Percentiles rank a stretch among this genome's conserved stretches.
Evolutionary conservation across 2,888 invertebrate species (phyloP).

Genomic region (Agriopis aurantiaria): DNA sequence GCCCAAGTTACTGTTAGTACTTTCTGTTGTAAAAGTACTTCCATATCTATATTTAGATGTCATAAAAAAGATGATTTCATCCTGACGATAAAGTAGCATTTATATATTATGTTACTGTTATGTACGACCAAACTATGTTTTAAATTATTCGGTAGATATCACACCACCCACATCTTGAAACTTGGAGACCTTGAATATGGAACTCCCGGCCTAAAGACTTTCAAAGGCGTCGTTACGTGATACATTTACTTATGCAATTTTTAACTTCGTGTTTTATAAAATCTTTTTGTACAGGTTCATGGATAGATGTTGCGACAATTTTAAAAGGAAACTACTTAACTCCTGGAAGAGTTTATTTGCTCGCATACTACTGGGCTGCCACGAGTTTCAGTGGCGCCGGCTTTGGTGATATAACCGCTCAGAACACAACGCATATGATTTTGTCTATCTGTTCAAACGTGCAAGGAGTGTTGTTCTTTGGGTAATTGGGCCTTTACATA

Average conservation of each 20-base stretch:
- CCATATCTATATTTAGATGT: not conserved
- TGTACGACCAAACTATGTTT: not conserved
- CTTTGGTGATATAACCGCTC: constrained; percentile 80
- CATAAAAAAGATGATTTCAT: too few relatives aligned
- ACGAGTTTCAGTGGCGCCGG: constrained; percentile 80
- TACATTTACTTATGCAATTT: not conserved
- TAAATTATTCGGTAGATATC: not conserved
- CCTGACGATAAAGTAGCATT: too few relatives aligned
- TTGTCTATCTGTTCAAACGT: constrained; percentile 74
- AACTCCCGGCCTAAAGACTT: not conserved
- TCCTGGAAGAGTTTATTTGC: constrained; percentile 71
- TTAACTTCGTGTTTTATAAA: not conserved
- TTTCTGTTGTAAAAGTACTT: too few relatives aligned
- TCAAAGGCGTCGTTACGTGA: not conserved
- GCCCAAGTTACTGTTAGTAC: too few relatives aligned
- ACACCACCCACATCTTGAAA: constrained; percentile 12
- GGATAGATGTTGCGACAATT: constrained; percentile 71
- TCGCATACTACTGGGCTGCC: constrained; percentile 82
- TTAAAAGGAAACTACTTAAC: constrained; percentile 60
- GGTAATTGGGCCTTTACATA: constrained; percentile 55
- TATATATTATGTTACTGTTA: too few relatives aligned
- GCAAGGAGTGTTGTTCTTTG: constrained; percentile 81
- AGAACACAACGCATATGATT: constrained; percentile 74
- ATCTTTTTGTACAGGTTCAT: constrained; percentile 63
- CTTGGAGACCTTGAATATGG: constrained; percentile 2